Percentiles rank a stretch among this genome's conserved stretches.
phyloP scores from a whole-genome alignment of 2,888 invertebrate species.

The Leptogaster cylindrica region DNA sequence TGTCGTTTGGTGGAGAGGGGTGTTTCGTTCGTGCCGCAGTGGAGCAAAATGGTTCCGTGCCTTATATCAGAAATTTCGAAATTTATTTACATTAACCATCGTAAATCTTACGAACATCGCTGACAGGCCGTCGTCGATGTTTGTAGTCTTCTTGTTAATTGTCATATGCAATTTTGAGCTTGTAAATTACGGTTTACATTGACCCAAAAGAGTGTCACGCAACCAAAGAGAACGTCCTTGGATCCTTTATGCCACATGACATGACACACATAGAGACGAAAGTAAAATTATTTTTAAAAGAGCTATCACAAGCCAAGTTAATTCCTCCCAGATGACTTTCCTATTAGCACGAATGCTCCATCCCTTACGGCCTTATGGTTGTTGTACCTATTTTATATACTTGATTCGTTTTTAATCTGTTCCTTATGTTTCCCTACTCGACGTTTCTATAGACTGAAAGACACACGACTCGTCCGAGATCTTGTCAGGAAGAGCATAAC shows the following conservation, averaged over 20 bases:
- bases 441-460: too few species aligned
- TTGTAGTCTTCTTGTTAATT: slow-evolving; percentile 32
- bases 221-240: slow-evolving; percentile 4
- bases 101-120: slow-evolving; percentile 20
- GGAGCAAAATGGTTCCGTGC: slow-evolving; percentile 18
- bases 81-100: slow-evolving; percentile 33
- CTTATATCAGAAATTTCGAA: slow-evolving; percentile 6
- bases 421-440: too few species aligned
- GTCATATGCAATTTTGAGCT: slow-evolving; percentile 34
- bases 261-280: not conserved
- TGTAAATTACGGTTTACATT: slow-evolving; percentile 21
- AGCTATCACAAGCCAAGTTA: not conserved
- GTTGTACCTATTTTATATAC: too few species aligned
- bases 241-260: not conserved
- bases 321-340: slow-evolving; percentile 26
- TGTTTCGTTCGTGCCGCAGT: not conserved
- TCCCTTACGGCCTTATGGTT: not conserved
- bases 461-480: too few species aligned
- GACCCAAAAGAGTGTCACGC: slow-evolving; percentile 10
- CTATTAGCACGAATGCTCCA: slow-evolving; percentile 2
- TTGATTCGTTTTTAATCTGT: not conserved
- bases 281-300: slow-evolving; percentile 12
- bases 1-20: not conserved
- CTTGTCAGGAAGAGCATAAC: too few species aligned
- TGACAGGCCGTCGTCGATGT: slow-evolving; percentile 5